Base-by-base conservation (phyloP, 1,140 invertebrate species). In the Cotesia glomerata region DNA sequence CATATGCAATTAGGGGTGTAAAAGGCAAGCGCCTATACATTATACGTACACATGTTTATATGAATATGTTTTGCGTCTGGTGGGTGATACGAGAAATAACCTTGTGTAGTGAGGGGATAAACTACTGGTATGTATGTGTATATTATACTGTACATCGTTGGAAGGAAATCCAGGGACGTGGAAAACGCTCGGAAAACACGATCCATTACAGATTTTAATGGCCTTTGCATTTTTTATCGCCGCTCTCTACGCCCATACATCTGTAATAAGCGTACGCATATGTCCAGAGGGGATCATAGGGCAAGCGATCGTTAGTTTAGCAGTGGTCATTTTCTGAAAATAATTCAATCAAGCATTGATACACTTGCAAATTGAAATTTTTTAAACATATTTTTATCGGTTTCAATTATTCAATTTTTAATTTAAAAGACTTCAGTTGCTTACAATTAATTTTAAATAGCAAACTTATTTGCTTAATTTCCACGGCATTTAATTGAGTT, bases 1-100 rank as follows among this genome's bases (percentile, higher is more conserved):
- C 74, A 75, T 75, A 73, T 75, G 71, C 63, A 75, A 75, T 75
- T 75, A 70, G 71, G 62, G 70, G 70, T 32, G 52, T n/a, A 52
- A 34, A 39, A 62, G 34, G 36, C 11, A 16, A 72, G 66, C 16
- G 34, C 49, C 5, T 18, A 16, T 59, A 32, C 68, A 54, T 72
- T 64, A 59, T 64, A 34, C 61, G 34, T 62, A 36, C 39, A 61
- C 58, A 54, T 9, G 70, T 52, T 45, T 45, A 34, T 66, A 18
- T 52, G 51, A 13, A 56, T 32, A 13, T 18, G 8, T 36, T 45
- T 45, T 45, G 39, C 11, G 39, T 45, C 39, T 45, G 11, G 39
- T 11, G 39, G 39, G 52, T 36, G 68, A 45, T 45, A 45, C 39
- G 39, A 45, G 39, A 45, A 45, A 45, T 45, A 45, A 45, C 7